These are phyloP conservation scores for Cyphomyrmex costatus DNA, from an alignment of 1,140 invertebrate genomes.

Conservation along the genomic window DNA sequence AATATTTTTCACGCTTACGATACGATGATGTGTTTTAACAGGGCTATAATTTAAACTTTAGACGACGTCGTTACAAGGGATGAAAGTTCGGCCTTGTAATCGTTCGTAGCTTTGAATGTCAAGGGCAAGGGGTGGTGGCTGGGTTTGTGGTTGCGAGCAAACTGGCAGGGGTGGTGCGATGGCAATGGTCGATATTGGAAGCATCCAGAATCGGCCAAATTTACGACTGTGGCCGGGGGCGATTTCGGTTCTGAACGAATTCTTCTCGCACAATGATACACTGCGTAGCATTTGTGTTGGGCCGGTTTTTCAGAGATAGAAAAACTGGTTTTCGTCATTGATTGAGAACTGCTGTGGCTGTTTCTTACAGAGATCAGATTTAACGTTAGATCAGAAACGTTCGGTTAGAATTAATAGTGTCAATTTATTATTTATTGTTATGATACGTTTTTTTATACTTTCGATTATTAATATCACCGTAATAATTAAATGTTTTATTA, in stretches of 20 bases:
- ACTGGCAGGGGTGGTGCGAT: conserved; percentile 34
- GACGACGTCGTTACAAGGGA: conserved; percentile 46
- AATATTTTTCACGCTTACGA: conserved; percentile 37
- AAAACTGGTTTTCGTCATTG: conserved; percentile 11
- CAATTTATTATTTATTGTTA: not conserved
- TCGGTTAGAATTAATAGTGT: not conserved
- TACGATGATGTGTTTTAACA: conserved; percentile 37
- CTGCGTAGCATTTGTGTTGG: not conserved
- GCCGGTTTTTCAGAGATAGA: not conserved
- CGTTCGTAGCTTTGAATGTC: conserved; percentile 72
- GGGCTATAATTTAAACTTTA: conserved; percentile 57
- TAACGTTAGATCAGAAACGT: not conserved
- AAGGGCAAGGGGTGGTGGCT: conserved; percentile 74
- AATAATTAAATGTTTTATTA: not conserved
- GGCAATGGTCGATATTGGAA: conserved; percentile 74
- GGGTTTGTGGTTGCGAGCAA: conserved; percentile 33
- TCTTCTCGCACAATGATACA: conserved; percentile 47
- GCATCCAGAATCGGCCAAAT: conserved; percentile 61
- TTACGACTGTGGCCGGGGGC: conserved; percentile 62
- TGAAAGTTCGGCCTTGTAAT: conserved; percentile 63
- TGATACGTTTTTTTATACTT: not conserved
- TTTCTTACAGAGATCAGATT: not conserved
- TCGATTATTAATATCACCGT: not conserved
- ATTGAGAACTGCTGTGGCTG: not conserved
- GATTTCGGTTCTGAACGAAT: conserved; percentile 23